Base-by-base conservation (phyloP, 1,140 invertebrate species). In the Neomicropteryx cornuta region DNA sequence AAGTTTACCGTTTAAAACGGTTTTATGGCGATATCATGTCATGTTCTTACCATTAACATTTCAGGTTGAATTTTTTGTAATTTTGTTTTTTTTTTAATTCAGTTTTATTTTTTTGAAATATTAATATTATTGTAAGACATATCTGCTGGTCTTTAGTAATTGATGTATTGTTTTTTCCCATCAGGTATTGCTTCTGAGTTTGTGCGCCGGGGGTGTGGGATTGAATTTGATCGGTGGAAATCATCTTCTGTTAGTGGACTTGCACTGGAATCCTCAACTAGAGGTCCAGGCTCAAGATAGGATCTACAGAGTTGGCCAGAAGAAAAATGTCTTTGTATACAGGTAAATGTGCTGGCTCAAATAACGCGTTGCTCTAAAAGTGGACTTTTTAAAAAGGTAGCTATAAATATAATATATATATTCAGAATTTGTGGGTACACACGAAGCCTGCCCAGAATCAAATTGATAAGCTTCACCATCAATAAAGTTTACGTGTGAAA, bases 251-350 rank as follows among this genome's bases (percentile, higher is more conserved):
- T 53, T 97, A 3, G 51, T 93, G 2, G 93, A 97, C 62, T 69
- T 90, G 33, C 91, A 96, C 60, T 97, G 92, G 91, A 97, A 97
- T 71, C 92, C 91, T 1, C 89, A 94, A 48, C 64, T 95, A 17
- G 91, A 95, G 63, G 66, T 79, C 4, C 91, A 97, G 58, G 90
- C 91, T 0, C 88, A 87, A 67, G 91, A 96, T 65, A 68, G 91
- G 30, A 82, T 95, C 31, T 91, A 94, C 63, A 69, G 92, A 38
- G 79, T 94, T 31, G 92, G 92, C 0, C 92, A 97, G 56, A 76
- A 56, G 11, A 86, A 82, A 53, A 53, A 73, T 52, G 89, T 94
- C 0, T 70, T 75, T 37, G 78, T 96, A 31, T 89, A 93, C 56
- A 90, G 85, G 81, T 87, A 62, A 56, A 53, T 50, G 6, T 33